phyloP scores from a whole-genome alignment of 1,140 invertebrate genomes.

The Brachionus paranguensis region DNA sequence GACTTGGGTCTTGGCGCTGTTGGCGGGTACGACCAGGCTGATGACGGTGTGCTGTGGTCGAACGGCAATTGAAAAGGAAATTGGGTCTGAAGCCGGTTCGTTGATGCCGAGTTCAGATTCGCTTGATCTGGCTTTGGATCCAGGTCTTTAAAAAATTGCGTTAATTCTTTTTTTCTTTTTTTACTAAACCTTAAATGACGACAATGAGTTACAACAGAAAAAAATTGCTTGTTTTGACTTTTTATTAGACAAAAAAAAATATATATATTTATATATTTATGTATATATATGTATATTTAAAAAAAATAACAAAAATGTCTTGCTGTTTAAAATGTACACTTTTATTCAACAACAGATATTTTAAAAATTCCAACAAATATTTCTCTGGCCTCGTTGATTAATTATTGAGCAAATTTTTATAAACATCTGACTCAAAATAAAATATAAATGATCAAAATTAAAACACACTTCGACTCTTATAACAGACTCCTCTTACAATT shows the following conservation, averaged over 20 bases:
- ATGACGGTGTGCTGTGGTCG: neutral
- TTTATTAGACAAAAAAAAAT: neutral
- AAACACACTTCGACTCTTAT: neutral
- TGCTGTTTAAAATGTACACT: neutral
- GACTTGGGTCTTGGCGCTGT: neutral
- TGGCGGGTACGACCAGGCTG: neutral
- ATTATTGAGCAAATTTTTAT: neutral
- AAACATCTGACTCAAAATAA: neutral
- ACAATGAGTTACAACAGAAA: slow-evolving; percentile 1
- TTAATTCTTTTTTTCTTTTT: neutral
- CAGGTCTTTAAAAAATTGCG: neutral
- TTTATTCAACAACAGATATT: neutral
- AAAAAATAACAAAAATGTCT: slow-evolving; percentile 6
- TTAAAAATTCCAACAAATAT: neutral
- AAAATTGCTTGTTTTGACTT: neutral
- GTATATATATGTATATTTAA: neutral
- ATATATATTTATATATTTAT: neutral
- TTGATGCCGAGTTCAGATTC: neutral
- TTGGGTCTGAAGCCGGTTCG: neutral
- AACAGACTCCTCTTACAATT: slow-evolving; percentile 29
- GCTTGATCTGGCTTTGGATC: neutral
- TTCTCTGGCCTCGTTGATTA: neutral
- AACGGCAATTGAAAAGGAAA: neutral
- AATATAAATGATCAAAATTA: neutral
- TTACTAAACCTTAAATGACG: neutral